phyloP scores from a whole-genome alignment of 2,113 vertebrate species.

The Mesocricetus auratus region DNA sequence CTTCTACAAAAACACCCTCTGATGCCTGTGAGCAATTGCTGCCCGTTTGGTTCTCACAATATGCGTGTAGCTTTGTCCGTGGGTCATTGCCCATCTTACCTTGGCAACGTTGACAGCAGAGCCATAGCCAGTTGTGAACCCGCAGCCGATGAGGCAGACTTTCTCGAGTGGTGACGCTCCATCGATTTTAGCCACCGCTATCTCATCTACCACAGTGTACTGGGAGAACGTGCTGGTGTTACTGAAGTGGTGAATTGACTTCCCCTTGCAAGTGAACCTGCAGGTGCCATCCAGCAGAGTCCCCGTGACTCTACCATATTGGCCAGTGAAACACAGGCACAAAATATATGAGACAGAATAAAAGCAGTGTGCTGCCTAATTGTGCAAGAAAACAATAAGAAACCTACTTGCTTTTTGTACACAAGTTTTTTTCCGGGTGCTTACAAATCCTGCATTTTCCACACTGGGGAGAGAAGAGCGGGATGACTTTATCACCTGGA shows the following conservation, averaged over 20 bases:
- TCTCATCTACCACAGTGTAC: slow-evolving; percentile 90
- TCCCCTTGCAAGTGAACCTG: slow-evolving; percentile 89
- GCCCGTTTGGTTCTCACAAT: not conserved
- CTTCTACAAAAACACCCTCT: not conserved
- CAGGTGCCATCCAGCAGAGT: slow-evolving; percentile 78
- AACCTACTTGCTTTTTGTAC: slow-evolving; percentile 86
- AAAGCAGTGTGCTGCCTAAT: not conserved
- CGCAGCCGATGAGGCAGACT: slow-evolving; percentile 92
- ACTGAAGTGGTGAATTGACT: slow-evolving; percentile 87
- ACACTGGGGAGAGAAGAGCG: slow-evolving; percentile 89
- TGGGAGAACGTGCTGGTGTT: slow-evolving; percentile 90
- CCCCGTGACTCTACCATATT: not conserved
- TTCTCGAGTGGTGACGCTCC: slow-evolving; percentile 89
- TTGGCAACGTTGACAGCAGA: slow-evolving; percentile 91
- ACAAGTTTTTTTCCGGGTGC: slow-evolving; percentile 86
- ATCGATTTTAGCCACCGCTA: slow-evolving; percentile 88
- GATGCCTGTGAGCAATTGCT: not conserved
- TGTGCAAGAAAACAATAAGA: not conserved
- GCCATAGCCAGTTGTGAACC: slow-evolving; percentile 91
- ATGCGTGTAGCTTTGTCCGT: not conserved
- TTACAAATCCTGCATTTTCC: slow-evolving; percentile 85
- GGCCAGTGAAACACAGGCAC: slow-evolving; percentile 33
- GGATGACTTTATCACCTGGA: slow-evolving; percentile 91
- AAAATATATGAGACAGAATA: not conserved
- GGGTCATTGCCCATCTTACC: slow-evolving; percentile 72